Percentiles rank a stretch among this genome's conserved stretches.
Evolutionary conservation across 2,888 invertebrate species (phyloP).

Genomic region (Eristalinus aeneus): DNA sequence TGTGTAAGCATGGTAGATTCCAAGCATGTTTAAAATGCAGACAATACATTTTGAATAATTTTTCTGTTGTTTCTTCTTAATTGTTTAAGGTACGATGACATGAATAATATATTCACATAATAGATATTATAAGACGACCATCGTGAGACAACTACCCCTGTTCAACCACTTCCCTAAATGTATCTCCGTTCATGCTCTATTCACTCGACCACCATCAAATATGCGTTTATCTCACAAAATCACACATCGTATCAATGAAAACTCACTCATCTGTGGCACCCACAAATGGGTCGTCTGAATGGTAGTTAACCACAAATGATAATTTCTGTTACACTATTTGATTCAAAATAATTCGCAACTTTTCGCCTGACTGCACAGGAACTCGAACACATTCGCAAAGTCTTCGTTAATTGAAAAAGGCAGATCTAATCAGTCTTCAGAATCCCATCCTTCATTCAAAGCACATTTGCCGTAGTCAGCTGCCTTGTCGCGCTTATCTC

Average conservation of each 20-base stretch:
- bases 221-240: no score
- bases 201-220: no score
- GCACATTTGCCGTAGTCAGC: background rate
- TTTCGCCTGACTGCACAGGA: background rate
- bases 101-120: no score
- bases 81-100: no score
- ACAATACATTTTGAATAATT: no score
- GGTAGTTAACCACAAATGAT: background rate
- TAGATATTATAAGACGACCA: no score
- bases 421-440: background rate
- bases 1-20: no score
- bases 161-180: no score
- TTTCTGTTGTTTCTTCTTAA: no score
- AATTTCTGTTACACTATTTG: background rate
- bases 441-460: background rate
- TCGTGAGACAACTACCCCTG: no score
- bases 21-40: no score
- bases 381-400: background rate
- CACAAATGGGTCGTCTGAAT: background rate
- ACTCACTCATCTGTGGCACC: background rate
- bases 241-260: background rate
- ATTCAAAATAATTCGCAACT: background rate
- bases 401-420: background rate
- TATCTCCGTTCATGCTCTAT: no score
- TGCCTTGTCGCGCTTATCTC: background rate